Evolutionary conservation across 1,140 invertebrate species (phyloP).

Genomic region (Holotrichia oblita): DNA sequence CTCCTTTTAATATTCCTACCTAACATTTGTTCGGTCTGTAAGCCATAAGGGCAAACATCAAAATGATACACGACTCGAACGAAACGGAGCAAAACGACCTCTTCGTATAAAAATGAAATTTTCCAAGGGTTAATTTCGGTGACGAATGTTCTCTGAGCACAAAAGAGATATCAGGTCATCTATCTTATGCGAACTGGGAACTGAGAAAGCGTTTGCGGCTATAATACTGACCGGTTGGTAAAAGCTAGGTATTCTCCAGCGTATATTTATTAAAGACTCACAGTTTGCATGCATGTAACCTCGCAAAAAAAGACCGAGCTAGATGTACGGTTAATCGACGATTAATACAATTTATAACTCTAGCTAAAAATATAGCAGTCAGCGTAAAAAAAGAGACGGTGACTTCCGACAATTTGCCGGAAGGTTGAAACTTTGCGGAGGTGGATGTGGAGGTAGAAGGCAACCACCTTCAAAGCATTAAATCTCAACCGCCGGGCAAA

Average conservation of each 20-base stretch:
- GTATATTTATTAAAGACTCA: constrained; percentile 8
- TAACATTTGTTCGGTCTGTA: not conserved
- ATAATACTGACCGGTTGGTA: not conserved
- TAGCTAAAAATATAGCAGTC: not conserved
- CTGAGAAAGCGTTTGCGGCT: not conserved
- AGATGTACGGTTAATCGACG: not conserved
- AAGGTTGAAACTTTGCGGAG: not conserved
- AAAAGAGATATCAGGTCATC: not conserved
- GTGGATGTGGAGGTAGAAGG: not conserved
- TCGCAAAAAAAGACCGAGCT: not conserved
- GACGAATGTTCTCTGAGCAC: constrained; percentile 2
- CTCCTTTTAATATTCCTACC: not conserved
- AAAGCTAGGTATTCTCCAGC: not conserved
- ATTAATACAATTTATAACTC: not conserved
- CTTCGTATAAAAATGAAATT: not conserved
- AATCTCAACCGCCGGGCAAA: not conserved
- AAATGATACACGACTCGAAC: constrained; percentile 1
- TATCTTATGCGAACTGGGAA: constrained; percentile 7
- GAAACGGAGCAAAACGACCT: not conserved
- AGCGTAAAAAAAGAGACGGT: not conserved
- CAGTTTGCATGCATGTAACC: not conserved
- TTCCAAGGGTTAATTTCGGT: constrained; percentile 11
- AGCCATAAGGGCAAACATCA: not conserved
- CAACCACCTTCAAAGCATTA: not conserved
- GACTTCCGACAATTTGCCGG: not conserved